Evolutionary conservation across 2,888 invertebrate genomes (phyloP).

Genomic region (Philereme vetulata): DNA sequence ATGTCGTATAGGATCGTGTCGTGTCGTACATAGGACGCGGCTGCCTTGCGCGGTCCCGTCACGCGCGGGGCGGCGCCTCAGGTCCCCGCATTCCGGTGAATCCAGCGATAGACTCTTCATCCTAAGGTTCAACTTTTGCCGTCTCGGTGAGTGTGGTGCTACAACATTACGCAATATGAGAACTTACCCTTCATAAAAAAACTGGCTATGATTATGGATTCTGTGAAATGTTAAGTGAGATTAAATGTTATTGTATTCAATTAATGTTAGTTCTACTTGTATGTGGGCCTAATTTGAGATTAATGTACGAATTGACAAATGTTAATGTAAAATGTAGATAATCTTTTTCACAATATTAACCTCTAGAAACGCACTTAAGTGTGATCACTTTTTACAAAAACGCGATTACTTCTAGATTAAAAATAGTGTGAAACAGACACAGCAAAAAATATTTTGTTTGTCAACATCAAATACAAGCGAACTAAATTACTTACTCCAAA

Average conservation of each 20-base stretch:
- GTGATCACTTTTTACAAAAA: no score
- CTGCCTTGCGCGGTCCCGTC: constrained; percentile 82
- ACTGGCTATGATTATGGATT: constrained; percentile 26
- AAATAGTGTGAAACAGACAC: constrained; percentile 29
- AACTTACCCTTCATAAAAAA: constrained; percentile 48
- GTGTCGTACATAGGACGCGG: constrained; percentile 85
- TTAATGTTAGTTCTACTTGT: constrained; percentile 26
- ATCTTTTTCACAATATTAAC: constrained; percentile 24
- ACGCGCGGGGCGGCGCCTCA: constrained; percentile 86
- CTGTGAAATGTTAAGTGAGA: constrained; percentile 30
- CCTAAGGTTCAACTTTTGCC: constrained; percentile 97
- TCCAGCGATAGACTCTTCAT: constrained; percentile 99
- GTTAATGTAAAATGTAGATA: constrained; percentile 14
- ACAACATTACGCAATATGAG: constrained; percentile 79
- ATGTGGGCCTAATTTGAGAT: constrained; percentile 20
- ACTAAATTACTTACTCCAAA: constrained; percentile 43
- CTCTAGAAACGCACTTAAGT: not conserved
- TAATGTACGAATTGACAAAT: constrained; percentile 18
- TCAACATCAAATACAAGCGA: constrained; percentile 50
- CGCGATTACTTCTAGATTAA: not conserved
- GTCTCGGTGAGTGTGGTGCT: constrained; percentile 98
- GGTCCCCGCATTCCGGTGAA: constrained; percentile 95
- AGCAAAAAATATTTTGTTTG: constrained; percentile 21
- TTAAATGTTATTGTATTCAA: constrained; percentile 22
- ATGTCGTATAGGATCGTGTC: constrained; percentile 27